Conservation (phyloP, 2,888 invertebrate species). For the Schrankia costaestrigalis region DNA sequence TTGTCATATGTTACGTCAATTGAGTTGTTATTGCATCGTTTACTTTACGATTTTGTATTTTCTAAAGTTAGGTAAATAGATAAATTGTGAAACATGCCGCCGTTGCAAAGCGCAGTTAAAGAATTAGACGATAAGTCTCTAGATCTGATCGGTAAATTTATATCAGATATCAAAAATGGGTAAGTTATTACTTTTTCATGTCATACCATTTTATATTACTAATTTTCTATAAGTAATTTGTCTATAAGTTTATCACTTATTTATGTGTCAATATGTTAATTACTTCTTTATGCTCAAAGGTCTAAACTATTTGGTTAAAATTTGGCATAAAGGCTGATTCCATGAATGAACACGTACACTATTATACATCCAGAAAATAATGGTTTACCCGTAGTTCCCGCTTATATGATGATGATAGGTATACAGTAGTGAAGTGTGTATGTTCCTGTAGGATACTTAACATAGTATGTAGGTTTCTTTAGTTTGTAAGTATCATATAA, state of each 20-base stretch:
- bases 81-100: constrained; percentile 34
- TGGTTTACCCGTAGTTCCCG: too few relatives aligned
- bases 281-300: not conserved
- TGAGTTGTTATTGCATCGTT: too few relatives aligned
- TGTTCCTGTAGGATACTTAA: too few relatives aligned
- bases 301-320: too few relatives aligned
- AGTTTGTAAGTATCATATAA: too few relatives aligned
- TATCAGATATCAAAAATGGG: constrained; percentile 52
- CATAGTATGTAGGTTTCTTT: too few relatives aligned
- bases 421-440: too few relatives aligned
- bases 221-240: not conserved
- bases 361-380: too few relatives aligned
- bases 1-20: too few relatives aligned
- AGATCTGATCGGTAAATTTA: constrained; percentile 55
- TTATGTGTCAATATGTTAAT: too few relatives aligned
- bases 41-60: not conserved
- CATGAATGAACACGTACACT: too few relatives aligned
- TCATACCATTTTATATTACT: not conserved
- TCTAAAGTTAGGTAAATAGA: not conserved
- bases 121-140: constrained; percentile 55
- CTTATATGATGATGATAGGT: too few relatives aligned
- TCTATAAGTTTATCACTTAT: not conserved
- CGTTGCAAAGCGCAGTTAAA: constrained; percentile 32
- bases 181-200: constrained; percentile 27
- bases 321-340: not conserved